phyloP scores from a whole-genome alignment of 1,140 invertebrate genomes.

The Harpegnathos saltator region DNA sequence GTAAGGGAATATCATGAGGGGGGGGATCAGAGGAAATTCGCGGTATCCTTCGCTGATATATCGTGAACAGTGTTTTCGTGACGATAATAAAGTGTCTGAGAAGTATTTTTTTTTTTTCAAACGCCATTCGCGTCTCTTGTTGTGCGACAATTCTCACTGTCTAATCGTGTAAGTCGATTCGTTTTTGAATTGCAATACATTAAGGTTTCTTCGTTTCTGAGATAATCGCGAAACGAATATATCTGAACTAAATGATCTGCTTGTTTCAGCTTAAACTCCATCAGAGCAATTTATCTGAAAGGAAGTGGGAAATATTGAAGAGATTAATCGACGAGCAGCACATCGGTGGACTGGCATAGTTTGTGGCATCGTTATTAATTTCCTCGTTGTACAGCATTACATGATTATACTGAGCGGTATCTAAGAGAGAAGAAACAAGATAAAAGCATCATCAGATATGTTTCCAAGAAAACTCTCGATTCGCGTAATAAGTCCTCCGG shows the following conservation, averaged over 20 bases:
- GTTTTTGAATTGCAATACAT: background rate
- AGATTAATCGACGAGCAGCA: slow-evolving; percentile 36
- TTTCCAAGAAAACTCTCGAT: slow-evolving; percentile 21
- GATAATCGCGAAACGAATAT: background rate
- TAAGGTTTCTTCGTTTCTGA: background rate
- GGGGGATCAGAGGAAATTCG: slow-evolving; percentile 26
- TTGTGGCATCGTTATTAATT: background rate
- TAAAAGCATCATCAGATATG: background rate
- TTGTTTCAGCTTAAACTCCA: slow-evolving; percentile 13
- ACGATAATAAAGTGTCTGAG: slow-evolving; percentile 21
- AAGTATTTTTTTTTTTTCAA: background rate
- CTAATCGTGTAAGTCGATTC: slow-evolving; percentile 1
- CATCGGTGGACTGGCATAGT: background rate
- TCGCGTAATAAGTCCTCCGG: background rate
- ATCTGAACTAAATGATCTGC: background rate
- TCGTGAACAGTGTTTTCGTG: slow-evolving; percentile 9
- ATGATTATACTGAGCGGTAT: background rate
- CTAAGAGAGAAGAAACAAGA: slow-evolving; percentile 28
- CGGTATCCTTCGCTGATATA: slow-evolving; percentile 16
- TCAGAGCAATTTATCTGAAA: slow-evolving; percentile 43
- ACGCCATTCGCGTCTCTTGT: background rate
- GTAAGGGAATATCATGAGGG: background rate
- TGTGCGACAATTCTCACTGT: slow-evolving; percentile 3
- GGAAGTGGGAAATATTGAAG: slow-evolving; percentile 13
- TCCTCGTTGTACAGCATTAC: background rate